Percentiles rank a stretch among this genome's conserved stretches.
Conservation (phyloP, 1,140 invertebrate species). For the Cydia splendana region DNA sequence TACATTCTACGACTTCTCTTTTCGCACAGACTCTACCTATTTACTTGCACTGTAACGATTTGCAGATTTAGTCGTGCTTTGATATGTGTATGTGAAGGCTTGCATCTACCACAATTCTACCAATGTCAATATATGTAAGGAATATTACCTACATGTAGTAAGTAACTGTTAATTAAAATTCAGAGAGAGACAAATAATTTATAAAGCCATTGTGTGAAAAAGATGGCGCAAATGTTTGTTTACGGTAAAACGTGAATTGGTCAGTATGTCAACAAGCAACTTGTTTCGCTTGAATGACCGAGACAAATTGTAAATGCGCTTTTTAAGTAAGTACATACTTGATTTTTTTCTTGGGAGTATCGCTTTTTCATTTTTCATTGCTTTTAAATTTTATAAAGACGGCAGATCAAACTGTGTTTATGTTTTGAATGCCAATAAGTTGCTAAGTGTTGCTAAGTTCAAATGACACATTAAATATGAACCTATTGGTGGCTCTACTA, state of each 20-base stretch:
- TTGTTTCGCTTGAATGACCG: slow-evolving; percentile 4
- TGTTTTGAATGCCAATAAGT: not conserved
- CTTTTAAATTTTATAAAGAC: not conserved
- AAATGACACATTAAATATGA: too few relatives aligned
- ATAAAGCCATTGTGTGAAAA: not conserved
- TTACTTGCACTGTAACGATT: too few relatives aligned
- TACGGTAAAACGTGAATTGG: slow-evolving; percentile 20
- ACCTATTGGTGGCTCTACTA: too few relatives aligned
- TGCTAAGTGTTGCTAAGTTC: too few relatives aligned
- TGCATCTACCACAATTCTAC: too few relatives aligned
- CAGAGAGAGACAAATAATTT: not conserved
- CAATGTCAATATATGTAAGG: not conserved
- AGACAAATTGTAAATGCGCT: not conserved
- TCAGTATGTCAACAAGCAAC: slow-evolving; percentile 8
- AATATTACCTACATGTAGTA: not conserved
- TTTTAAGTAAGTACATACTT: not conserved
- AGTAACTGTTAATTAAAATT: not conserved
- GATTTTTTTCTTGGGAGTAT: not conserved
- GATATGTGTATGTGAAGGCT: too few relatives aligned
- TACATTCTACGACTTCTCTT: too few relatives aligned
- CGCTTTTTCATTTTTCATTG: not conserved
- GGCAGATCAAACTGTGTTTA: not conserved
- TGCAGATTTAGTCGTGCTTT: too few relatives aligned
- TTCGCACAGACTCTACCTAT: too few relatives aligned
- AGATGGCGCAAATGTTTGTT: slow-evolving; percentile 3